Conservation (phyloP, 2,888 invertebrate genomes). For the Lissocephala sabroskyi region DNA sequence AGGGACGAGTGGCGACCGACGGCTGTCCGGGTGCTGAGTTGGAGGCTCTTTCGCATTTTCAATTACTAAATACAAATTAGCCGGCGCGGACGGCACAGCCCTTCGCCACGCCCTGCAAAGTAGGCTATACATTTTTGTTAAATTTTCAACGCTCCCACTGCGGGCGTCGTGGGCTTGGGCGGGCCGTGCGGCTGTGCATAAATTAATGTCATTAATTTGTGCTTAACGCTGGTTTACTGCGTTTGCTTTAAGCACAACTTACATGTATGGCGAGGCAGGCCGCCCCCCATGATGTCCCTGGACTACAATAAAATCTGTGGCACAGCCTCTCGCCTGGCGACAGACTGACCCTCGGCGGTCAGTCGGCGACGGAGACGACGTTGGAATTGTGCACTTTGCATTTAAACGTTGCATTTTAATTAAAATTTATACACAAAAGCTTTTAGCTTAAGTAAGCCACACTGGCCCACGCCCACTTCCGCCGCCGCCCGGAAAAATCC, state of each 20-base stretch:
- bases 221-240: slow-evolving; percentile 57
- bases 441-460: slow-evolving; percentile 61
- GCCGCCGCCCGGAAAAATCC: too few relatives aligned
- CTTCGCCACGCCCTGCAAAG: slow-evolving; percentile 25
- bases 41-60: slow-evolving; percentile 38
- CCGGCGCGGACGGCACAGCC: slow-evolving; percentile 13
- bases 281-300: not conserved
- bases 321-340: too few relatives aligned
- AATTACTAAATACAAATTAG: slow-evolving; percentile 63
- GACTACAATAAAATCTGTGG: not conserved
- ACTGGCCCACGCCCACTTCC: too few relatives aligned
- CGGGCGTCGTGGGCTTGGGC: not conserved
- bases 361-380: too few relatives aligned
- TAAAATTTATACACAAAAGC: slow-evolving; percentile 63
- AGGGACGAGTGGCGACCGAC: too few relatives aligned
- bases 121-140: slow-evolving; percentile 55
- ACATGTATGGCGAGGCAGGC: slow-evolving; percentile 27
- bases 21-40: too few relatives aligned
- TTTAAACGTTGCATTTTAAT: slow-evolving; percentile 64
- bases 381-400: too few relatives aligned
- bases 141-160: slow-evolving; percentile 33
- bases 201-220: slow-evolving; percentile 60
- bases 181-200: slow-evolving; percentile 46
- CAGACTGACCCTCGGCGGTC: too few relatives aligned
- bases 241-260: slow-evolving; percentile 43